Evolutionary conservation across 2,113 vertebrate genomes (phyloP), one percentile per base, ranked within the genome.

Genomic region (Podarcis muralis): DNA sequence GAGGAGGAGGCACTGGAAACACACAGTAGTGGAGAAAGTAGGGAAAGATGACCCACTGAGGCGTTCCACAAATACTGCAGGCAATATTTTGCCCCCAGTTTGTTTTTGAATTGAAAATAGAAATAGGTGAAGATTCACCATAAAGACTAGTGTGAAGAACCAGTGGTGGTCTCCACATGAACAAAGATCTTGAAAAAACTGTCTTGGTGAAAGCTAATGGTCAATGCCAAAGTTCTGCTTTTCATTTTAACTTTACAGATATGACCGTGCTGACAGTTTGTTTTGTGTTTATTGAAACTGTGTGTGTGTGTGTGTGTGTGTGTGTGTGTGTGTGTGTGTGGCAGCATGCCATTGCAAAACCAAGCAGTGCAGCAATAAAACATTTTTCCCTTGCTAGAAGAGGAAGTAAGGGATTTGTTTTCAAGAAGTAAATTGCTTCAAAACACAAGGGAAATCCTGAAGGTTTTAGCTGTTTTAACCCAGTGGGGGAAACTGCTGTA

Each of bases 341-440:
- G 89, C 90, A 88, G 6, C 12, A 27, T 89, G 93, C 90, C 81
- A 89, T 88, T 86, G 65, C 23, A 90, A 91, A 92, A 87, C 69
- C 81, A 91, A 95, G 81, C 32, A 91, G 59, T 32, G 83, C 3
- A 92, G 53, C 59, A 90, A 83, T 94, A 85, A 74, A 74, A 74
- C 15, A 74, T 6, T 35, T 86, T 79, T 27, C n/a, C 87, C 65
- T 82, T 81, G 37, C 15, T 90, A 59, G 40, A 89, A 90, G 59
- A 94, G 89, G 87, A 94, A 96, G 81, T 83, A 85, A 69, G 30
- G 92, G 87, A 94, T 85, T 92, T 90, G 53, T 93, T 95, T 94
- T 85, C 81, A 89, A 87, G 79, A 93, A 93, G 92, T 88, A 87
- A 92, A 91, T 89, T 89, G 18, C 83, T 91, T 86, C 72, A 93